Conservation (phyloP, 1,140 invertebrate species). For the Chionoecetes opilio region DNA sequence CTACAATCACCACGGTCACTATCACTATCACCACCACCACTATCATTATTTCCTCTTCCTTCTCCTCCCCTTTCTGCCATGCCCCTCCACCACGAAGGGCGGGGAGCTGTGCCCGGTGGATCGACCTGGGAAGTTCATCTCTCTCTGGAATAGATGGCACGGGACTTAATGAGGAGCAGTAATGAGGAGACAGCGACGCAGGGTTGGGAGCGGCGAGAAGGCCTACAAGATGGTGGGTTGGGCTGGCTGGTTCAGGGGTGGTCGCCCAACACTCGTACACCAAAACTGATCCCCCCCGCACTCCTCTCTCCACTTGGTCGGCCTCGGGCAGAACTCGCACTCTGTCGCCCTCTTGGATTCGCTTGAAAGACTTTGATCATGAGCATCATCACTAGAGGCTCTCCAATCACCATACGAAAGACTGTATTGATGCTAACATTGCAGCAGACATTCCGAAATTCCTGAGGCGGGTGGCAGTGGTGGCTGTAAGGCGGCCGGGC, state of each 20-base stretch:
- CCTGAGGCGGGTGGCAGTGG: slow-evolving; percentile 75
- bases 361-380: neutral
- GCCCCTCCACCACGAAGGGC: neutral
- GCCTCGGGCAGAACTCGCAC: neutral
- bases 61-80: neutral
- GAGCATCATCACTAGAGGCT: no score
- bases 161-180: neutral
- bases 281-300: slow-evolving; percentile 46
- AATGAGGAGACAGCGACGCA: neutral
- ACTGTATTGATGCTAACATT: slow-evolving; percentile 57
- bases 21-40: neutral
- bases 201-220: slow-evolving; percentile 46
- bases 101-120: neutral
- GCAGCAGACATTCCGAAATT: slow-evolving; percentile 77
- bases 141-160: neutral
- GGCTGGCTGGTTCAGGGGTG: slow-evolving; percentile 51
- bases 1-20: no score
- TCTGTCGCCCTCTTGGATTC: neutral
- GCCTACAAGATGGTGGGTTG: slow-evolving; percentile 74
- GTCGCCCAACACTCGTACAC: slow-evolving; percentile 1
- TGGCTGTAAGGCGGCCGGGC: slow-evolving; percentile 70
- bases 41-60: neutral
- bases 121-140: neutral
- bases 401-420: slow-evolving; percentile 14
- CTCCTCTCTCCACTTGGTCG: neutral